Evolutionary conservation across 2,888 invertebrate species (phyloP).

Genomic region (Caenorhabditis sp.): DNA sequence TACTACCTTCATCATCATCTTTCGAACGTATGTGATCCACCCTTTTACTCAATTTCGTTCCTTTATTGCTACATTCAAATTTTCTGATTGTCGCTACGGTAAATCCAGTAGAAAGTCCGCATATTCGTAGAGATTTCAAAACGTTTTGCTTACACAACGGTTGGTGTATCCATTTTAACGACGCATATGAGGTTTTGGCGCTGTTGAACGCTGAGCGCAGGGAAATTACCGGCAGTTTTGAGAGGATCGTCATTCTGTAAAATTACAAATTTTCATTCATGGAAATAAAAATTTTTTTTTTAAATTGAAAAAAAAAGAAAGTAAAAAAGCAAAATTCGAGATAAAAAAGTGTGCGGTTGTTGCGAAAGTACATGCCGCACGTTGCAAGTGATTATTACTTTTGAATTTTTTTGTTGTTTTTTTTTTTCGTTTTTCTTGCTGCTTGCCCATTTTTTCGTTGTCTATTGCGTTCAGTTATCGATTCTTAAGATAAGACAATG

Average conservation of each 20-base stretch:
- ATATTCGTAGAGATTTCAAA: slow-evolving; percentile 24
- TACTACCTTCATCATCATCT: slow-evolving; percentile 18
- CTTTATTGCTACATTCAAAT: slow-evolving; percentile 13
- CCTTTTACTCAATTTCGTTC: slow-evolving; percentile 36
- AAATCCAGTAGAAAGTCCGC: slow-evolving; percentile 29
- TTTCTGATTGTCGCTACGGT: slow-evolving; percentile 19
- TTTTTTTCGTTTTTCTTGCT: no score
- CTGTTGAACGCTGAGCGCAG: not conserved
- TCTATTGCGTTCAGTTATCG: no score
- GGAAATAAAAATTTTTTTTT: not conserved
- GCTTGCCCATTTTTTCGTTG: no score
- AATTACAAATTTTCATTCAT: not conserved
- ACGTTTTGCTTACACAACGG: slow-evolving; percentile 18
- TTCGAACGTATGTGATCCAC: slow-evolving; percentile 35
- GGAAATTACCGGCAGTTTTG: slow-evolving; percentile 19
- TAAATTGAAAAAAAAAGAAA: not conserved
- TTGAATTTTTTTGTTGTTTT: slow-evolving; percentile 1
- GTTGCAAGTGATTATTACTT: slow-evolving; percentile 7
- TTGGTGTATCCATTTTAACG: slow-evolving; percentile 21
- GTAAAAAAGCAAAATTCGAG: slow-evolving; percentile 6
- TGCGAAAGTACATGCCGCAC: slow-evolving; percentile 22
- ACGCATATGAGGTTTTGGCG: not conserved
- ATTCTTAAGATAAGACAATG: no score
- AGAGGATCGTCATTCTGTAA: slow-evolving; percentile 31
- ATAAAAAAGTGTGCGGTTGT: slow-evolving; percentile 17